Percentiles rank a stretch among this genome's conserved stretches.
These are phyloP conservation scores for Drosophila ochracea DNA, from an alignment of 2,888 invertebrate species.

Conservation along the genomic window DNA sequence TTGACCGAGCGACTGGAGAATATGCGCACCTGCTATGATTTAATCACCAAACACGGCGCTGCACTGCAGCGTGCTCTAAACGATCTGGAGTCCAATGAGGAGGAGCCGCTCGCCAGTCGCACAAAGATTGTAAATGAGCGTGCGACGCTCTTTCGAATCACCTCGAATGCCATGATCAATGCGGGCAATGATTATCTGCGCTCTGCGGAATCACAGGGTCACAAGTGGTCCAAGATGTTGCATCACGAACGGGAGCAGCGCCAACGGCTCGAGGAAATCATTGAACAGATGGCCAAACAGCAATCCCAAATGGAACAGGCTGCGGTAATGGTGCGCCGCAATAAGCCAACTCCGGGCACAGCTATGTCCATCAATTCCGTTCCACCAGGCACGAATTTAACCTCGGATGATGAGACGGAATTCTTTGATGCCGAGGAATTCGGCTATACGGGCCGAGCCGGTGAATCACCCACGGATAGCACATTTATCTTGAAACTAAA, in stretches of 20 bases:
- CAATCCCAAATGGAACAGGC: slow-evolving; percentile 98
- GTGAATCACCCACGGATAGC: slow-evolving; percentile 63
- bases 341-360: slow-evolving; percentile 59
- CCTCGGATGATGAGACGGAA: slow-evolving; percentile 90
- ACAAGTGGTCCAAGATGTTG: slow-evolving; percentile 96
- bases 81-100: slow-evolving; percentile 91
- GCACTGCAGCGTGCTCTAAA: slow-evolving; percentile 92
- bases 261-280: slow-evolving; percentile 96
- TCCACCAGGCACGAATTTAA: slow-evolving; percentile 73
- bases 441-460: slow-evolving; percentile 39
- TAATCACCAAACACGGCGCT: slow-evolving; percentile 94
- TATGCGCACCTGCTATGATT: slow-evolving; percentile 95
- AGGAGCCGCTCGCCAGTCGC: slow-evolving; percentile 89
- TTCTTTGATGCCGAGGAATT: slow-evolving; percentile 90
- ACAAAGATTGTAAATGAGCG: slow-evolving; percentile 96
- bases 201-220: slow-evolving; percentile 95
- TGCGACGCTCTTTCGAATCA: slow-evolving; percentile 97
- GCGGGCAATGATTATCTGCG: slow-evolving; percentile 97
- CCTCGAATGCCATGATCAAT: slow-evolving; percentile 98
- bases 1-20: slow-evolving; percentile 93
- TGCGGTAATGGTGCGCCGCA: slow-evolving; percentile 86
- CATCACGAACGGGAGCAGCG: slow-evolving; percentile 98
- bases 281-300: slow-evolving; percentile 98
- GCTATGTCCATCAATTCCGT: slow-evolving; percentile 27
- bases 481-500: slow-evolving; percentile 89